phyloP scores from a whole-genome alignment of 2,113 vertebrate species.

The Tragelaphus scriptus region DNA sequence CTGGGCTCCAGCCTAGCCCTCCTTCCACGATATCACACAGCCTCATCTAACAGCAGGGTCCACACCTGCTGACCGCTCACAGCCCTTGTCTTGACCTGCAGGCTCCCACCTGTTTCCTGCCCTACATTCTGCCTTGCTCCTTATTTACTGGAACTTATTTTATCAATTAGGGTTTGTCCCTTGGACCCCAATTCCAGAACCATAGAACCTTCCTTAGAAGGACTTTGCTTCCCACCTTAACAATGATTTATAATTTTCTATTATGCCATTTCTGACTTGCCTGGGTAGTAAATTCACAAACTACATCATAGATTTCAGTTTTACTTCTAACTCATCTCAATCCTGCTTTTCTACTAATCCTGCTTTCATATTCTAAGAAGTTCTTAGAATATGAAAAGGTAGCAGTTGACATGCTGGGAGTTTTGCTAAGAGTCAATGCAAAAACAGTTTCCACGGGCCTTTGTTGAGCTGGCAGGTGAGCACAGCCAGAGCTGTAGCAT shows the following conservation, averaged over 20 bases:
- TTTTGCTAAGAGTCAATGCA: neutral
- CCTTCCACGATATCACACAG: neutral
- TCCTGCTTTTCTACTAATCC: neutral
- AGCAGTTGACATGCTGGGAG: neutral
- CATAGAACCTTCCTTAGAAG: neutral
- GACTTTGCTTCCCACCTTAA: neutral
- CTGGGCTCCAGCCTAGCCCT: neutral
- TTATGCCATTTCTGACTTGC: neutral
- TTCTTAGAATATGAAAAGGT: neutral
- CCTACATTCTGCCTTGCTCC: neutral
- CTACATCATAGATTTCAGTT: neutral
- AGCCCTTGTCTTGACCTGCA: neutral
- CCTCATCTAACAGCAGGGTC: neutral
- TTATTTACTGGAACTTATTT: neutral
- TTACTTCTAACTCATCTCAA: neutral
- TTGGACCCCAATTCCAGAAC: neutral
- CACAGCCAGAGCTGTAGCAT: neutral
- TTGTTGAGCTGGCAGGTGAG: neutral
- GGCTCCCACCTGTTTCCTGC: fast-evolving
- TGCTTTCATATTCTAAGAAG: neutral
- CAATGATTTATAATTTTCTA: neutral
- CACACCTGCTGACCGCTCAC: no score
- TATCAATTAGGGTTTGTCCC: neutral
- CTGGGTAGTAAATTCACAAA: neutral
- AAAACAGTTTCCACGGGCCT: neutral